Percentiles rank a stretch among this genome's conserved stretches.
Evolutionary conservation across 2,113 vertebrate genomes (phyloP).

Genomic region (Litocranius walleri): DNA sequence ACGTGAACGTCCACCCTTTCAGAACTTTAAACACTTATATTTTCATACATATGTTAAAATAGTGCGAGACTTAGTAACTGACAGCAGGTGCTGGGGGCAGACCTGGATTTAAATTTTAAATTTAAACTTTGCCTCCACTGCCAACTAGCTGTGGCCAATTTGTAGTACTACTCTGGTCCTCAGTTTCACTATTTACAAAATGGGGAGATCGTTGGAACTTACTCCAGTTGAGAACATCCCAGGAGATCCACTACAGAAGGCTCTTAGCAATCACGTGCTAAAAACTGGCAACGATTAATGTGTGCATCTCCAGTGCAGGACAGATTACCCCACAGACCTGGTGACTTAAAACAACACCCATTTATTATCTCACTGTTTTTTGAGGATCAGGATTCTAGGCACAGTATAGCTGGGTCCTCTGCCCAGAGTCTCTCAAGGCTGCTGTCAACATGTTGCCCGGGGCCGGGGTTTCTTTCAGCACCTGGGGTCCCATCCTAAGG

Average conservation of each 20-base stretch:
- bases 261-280: background rate
- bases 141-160: background rate
- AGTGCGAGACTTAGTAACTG: background rate
- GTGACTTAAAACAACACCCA: background rate
- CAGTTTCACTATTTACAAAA: background rate
- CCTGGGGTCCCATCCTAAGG: background rate
- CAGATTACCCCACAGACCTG: no score
- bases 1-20: fast-evolving
- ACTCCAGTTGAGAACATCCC: background rate
- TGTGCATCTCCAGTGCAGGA: background rate
- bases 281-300: background rate
- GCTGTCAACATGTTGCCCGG: background rate
- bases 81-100: background rate
- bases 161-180: background rate
- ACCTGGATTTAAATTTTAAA: background rate
- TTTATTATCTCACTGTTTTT: background rate
- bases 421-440: background rate
- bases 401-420: background rate
- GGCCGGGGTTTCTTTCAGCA: background rate
- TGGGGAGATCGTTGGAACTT: background rate
- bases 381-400: background rate
- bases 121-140: background rate
- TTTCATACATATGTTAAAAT: background rate
- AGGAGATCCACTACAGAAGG: background rate
- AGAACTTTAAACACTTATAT: no score